Evolutionary conservation across 2,888 invertebrate species (phyloP).

Genomic region (Dasypolia templi): DNA sequence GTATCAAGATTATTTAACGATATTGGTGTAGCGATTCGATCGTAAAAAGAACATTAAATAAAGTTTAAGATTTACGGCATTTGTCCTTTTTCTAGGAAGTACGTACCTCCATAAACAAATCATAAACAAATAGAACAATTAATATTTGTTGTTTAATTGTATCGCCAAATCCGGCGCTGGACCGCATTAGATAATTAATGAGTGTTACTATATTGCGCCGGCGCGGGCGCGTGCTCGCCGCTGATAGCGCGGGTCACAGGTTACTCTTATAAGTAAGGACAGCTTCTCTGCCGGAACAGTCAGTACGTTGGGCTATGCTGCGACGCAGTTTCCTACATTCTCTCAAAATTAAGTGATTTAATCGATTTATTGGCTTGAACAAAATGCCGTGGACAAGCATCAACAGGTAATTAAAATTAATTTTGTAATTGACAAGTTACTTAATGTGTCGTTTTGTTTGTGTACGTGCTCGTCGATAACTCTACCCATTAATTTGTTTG

Average conservation of each 20-base stretch:
- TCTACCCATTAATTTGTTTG: slow-evolving; percentile 24
- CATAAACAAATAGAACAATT: background rate
- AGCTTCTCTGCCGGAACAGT: slow-evolving; percentile 75
- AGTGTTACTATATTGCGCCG: slow-evolving; percentile 67
- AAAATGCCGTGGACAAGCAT: slow-evolving; percentile 89
- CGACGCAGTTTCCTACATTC: slow-evolving; percentile 86
- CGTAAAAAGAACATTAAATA: background rate
- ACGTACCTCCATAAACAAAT: background rate
- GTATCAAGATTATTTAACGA: background rate
- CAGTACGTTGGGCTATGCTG: slow-evolving; percentile 77
- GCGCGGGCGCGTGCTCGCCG: slow-evolving; percentile 83
- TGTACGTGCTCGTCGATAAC: slow-evolving; percentile 19
- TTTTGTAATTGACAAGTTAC: slow-evolving; percentile 21
- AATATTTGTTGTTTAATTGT: slow-evolving; percentile 12
- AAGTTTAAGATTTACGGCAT: background rate
- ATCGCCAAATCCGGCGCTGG: slow-evolving; percentile 56
- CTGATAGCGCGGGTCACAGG: slow-evolving; percentile 86
- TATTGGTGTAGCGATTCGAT: background rate
- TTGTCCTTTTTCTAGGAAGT: background rate
- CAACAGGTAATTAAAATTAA: slow-evolving; percentile 82
- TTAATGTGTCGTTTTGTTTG: slow-evolving; percentile 19
- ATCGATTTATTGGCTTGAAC: slow-evolving; percentile 62
- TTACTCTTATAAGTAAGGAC: slow-evolving; percentile 81
- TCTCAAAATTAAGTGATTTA: slow-evolving; percentile 85
- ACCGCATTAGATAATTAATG: slow-evolving; percentile 67